Evolutionary conservation across 2,113 vertebrate genomes (phyloP).

Genomic region (Todiramphus chloris): DNA sequence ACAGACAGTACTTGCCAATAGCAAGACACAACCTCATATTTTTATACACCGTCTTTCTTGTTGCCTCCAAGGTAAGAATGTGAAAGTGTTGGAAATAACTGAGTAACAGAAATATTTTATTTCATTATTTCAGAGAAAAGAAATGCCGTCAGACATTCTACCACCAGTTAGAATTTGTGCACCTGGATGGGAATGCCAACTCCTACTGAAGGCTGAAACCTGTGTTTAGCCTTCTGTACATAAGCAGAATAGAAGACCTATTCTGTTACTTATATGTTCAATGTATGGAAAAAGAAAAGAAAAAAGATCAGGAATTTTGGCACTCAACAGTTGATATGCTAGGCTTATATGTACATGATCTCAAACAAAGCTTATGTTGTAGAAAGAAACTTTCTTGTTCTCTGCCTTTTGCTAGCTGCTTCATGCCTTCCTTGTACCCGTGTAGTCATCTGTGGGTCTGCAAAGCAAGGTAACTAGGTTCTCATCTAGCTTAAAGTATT

Average conservation of each 20-base stretch:
- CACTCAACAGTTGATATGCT: background rate
- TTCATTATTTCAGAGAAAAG: background rate
- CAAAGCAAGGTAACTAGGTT: background rate
- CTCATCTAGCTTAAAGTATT: background rate
- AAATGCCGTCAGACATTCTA: background rate
- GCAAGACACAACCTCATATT: constrained; percentile 88
- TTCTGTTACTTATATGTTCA: background rate
- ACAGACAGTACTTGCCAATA: constrained; percentile 80
- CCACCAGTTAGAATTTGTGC: background rate
- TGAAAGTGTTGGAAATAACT: background rate
- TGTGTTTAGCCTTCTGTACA: background rate
- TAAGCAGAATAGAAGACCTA: background rate
- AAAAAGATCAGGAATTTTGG: background rate
- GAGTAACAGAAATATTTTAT: background rate
- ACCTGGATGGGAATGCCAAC: background rate
- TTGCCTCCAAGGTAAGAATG: constrained; percentile 87
- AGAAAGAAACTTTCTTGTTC: background rate
- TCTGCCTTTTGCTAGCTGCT: background rate
- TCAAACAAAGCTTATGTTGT: background rate
- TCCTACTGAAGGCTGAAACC: background rate
- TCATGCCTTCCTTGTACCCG: background rate
- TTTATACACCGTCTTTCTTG: constrained; percentile 87
- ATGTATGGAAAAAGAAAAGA: no score
- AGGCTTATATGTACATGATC: background rate
- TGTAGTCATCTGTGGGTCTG: background rate